Conservation (phyloP, 2,888 invertebrate genomes). For the Sphinx pinastri region DNA sequence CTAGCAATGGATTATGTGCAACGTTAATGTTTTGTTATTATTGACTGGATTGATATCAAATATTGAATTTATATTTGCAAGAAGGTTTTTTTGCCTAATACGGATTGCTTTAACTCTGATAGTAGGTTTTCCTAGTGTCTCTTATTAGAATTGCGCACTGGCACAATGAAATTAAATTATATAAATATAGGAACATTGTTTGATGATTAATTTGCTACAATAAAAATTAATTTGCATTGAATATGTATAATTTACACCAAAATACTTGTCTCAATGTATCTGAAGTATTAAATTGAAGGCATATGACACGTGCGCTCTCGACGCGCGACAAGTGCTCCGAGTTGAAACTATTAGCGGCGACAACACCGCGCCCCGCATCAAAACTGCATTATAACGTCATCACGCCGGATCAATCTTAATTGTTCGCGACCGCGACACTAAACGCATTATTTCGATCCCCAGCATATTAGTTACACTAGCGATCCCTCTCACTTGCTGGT, state of each 20-base stretch:
- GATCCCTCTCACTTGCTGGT: background rate
- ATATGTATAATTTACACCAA: background rate
- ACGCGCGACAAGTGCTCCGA: slow-evolving; percentile 30
- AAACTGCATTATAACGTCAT: slow-evolving; percentile 71
- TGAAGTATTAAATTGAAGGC: slow-evolving; percentile 2
- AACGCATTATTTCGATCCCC: slow-evolving; percentile 47
- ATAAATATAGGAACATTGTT: too few relatives aligned
- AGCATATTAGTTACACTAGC: slow-evolving; percentile 26
- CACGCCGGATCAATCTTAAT: slow-evolving; percentile 71
- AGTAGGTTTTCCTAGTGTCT: too few relatives aligned
- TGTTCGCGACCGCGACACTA: slow-evolving; percentile 59
- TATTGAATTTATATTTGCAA: too few relatives aligned
- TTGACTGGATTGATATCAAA: background rate
- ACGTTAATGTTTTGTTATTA: slow-evolving; percentile 6
- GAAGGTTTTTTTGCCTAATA: too few relatives aligned
- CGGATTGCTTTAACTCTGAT: too few relatives aligned
- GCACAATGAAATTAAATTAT: too few relatives aligned
- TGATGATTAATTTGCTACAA: too few relatives aligned
- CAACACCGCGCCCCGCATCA: slow-evolving; percentile 52
- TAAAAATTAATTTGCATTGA: too few relatives aligned
- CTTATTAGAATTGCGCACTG: too few relatives aligned
- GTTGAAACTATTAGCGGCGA: slow-evolving; percentile 46
- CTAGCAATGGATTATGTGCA: too few relatives aligned
- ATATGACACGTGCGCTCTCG: slow-evolving; percentile 29
- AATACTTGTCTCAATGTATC: background rate